Conservation (phyloP, 1,140 invertebrate species). For the Eueides isabella region DNA sequence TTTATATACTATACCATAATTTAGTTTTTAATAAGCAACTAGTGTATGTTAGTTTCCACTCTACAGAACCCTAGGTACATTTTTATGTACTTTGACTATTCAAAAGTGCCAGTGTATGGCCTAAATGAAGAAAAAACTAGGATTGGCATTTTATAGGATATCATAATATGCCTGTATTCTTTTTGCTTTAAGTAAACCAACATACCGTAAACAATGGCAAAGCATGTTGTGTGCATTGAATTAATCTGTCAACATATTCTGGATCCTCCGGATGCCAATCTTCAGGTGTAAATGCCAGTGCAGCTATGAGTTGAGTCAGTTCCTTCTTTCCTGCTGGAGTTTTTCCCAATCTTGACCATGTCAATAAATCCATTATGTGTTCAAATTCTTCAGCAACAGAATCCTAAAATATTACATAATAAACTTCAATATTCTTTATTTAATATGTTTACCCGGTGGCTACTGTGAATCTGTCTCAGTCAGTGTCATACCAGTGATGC, state of each 20-base stretch:
- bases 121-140: too few relatives aligned
- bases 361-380: constrained; percentile 92
- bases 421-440: not conserved
- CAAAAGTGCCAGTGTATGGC: too few relatives aligned
- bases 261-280: constrained; percentile 90
- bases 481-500: too few relatives aligned
- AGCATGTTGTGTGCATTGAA: constrained; percentile 92
- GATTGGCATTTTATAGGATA: too few relatives aligned
- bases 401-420: constrained; percentile 83
- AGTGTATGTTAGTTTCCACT: too few relatives aligned
- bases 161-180: too few relatives aligned
- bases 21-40: too few relatives aligned
- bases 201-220: constrained; percentile 94
- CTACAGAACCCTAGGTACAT: too few relatives aligned
- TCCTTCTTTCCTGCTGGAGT: constrained; percentile 93
- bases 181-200: constrained; percentile 40
- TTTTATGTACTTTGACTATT: too few relatives aligned
- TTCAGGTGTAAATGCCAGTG: constrained; percentile 91
- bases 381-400: constrained; percentile 96
- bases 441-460: too few relatives aligned
- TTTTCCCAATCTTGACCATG: constrained; percentile 90
- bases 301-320: constrained; percentile 91
- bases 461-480: too few relatives aligned
- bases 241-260: constrained; percentile 89
- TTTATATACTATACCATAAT: too few relatives aligned